A percentile compares a stretch with the other conserved stretches of the same genome.
These are phyloP conservation scores for Colius striatus DNA, from an alignment of 2,113 vertebrate species.

Conservation along the genomic window DNA sequence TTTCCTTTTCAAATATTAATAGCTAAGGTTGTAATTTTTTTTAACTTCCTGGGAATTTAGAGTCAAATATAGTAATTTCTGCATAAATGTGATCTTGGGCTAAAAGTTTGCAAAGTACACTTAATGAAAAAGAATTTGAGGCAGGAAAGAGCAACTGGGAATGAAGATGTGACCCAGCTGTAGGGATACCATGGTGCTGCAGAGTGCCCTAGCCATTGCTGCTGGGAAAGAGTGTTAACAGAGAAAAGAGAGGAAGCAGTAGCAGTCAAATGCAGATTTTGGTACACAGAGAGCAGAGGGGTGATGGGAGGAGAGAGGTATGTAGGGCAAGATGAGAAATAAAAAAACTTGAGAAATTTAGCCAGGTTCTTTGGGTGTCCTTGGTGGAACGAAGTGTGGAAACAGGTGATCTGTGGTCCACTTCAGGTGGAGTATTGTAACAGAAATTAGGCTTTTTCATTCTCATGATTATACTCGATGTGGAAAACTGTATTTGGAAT, in stretches of 20 bases:
- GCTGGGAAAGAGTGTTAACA: not conserved
- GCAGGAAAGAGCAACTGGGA: not conserved
- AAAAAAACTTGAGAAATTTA: not conserved
- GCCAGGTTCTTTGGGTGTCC: not conserved
- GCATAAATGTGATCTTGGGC: not conserved
- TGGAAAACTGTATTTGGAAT: not conserved
- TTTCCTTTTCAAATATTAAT: not conserved
- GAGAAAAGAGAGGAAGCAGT: not conserved
- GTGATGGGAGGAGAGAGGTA: not conserved
- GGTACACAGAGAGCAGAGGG: not conserved
- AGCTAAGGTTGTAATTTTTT: not conserved
- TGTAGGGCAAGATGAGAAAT: not conserved
- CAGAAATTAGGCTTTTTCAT: not conserved
- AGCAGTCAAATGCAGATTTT: not conserved
- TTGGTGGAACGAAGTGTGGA: not conserved
- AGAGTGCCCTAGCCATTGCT: not conserved
- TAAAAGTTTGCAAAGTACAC: not conserved
- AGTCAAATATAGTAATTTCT: not conserved
- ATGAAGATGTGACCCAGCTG: not conserved
- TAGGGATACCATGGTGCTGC: not conserved
- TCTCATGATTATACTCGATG: not conserved
- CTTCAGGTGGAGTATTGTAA: not conserved
- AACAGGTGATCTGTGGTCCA: not conserved
- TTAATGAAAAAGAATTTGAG: not conserved
- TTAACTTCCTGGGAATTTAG: fast-evolving